Percentiles rank a stretch among this genome's conserved stretches.
These are phyloP conservation scores for Oxygymnocypris stewartii DNA, from an alignment of 2,113 vertebrate genomes.

Conservation along the genomic window DNA sequence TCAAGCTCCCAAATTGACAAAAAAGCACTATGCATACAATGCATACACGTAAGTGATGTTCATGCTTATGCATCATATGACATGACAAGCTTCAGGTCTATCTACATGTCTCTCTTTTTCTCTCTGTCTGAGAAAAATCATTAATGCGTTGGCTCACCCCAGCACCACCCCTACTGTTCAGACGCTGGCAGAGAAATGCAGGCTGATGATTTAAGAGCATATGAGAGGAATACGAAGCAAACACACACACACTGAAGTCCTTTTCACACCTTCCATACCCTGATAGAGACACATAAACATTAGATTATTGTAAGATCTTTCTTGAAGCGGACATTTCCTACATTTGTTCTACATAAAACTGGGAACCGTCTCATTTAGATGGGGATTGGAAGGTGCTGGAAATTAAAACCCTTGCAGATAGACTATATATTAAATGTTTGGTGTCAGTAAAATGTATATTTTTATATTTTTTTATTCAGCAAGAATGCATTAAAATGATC, in stretches of 20 bases:
- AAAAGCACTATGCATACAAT: neutral
- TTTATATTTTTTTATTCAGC: neutral
- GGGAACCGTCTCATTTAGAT: neutral
- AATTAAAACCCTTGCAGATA: neutral
- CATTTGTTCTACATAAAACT: neutral
- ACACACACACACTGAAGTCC: neutral
- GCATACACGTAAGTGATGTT: neutral
- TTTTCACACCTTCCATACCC: neutral
- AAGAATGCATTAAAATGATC: neutral
- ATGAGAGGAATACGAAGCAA: constrained; percentile 4
- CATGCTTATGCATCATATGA: neutral
- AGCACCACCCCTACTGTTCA: constrained; percentile 37
- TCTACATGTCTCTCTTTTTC: neutral
- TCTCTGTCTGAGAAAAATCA: neutral
- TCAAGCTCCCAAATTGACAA: neutral
- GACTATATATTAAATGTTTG: neutral
- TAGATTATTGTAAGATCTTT: neutral
- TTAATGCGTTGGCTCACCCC: constrained; percentile 31
- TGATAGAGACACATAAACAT: neutral
- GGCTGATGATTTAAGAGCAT: constrained; percentile 44
- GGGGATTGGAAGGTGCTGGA: neutral
- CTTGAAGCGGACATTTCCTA: neutral
- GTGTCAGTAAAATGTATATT: neutral
- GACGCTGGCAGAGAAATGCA: constrained; percentile 40
- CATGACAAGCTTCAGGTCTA: neutral